Evolutionary conservation across 2,113 vertebrate genomes (phyloP).

Genomic region (Antechinus flavipes): DNA sequence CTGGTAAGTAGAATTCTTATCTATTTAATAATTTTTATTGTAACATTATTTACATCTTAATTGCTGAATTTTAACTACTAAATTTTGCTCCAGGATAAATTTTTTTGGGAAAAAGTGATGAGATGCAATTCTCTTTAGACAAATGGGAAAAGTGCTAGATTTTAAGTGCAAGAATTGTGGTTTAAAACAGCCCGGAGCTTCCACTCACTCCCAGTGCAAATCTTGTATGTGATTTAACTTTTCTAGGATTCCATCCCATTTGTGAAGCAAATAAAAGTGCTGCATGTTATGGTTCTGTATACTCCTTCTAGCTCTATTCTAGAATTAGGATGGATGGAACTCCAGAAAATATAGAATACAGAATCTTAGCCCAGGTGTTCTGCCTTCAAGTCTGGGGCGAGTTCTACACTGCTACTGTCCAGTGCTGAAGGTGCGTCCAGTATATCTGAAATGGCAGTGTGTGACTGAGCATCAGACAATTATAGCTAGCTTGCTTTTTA

Average conservation of each 20-base stretch:
- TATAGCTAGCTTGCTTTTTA: too few relatives aligned
- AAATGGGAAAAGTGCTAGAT: neutral
- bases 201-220: neutral
- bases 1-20: neutral
- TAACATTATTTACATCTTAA: neutral
- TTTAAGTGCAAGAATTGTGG: neutral
- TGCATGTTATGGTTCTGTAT: neutral
- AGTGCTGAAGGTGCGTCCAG: neutral
- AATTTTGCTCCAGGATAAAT: neutral
- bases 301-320: neutral
- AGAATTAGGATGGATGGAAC: neutral
- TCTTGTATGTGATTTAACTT: neutral
- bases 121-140: neutral
- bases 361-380: too few relatives aligned
- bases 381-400: neutral
- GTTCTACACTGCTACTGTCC: neutral
- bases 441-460: neutral
- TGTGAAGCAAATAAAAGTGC: too few relatives aligned
- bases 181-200: neutral
- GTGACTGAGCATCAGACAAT: too few relatives aligned
- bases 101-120: neutral
- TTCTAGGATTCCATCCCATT: neutral
- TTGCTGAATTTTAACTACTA: neutral
- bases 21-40: neutral
- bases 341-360: neutral